These are phyloP conservation scores for Diadumene lineata DNA, from an alignment of 92 coral and sea anemone species.

Conservation along the genomic window DNA sequence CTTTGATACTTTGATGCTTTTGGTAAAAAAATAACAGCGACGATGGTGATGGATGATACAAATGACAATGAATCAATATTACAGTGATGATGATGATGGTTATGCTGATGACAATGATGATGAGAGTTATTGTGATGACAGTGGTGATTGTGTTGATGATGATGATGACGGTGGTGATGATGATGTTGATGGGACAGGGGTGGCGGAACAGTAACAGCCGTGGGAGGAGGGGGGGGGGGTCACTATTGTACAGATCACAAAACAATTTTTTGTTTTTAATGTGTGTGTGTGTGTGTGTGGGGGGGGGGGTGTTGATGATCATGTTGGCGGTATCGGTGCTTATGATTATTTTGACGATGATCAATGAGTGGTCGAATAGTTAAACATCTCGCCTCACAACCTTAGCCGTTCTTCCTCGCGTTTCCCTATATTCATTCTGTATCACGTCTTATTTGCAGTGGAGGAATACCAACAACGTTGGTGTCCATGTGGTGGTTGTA, in stretches of 20 bases:
- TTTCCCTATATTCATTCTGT: neutral
- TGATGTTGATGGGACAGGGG: neutral
- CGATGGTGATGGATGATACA: neutral
- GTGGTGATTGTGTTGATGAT: neutral
- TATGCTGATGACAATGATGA: neutral
- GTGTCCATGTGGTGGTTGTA: constrained; percentile 45
- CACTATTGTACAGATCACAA: no score
- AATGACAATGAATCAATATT: neutral
- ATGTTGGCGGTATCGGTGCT: no score
- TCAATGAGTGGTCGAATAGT: no score
- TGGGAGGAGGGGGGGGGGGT: no score
- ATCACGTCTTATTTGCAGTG: neutral
- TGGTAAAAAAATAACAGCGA: neutral
- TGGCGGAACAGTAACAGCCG: no score
- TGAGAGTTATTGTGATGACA: neutral
- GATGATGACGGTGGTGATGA: neutral
- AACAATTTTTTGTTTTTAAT: no score
- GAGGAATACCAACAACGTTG: constrained; percentile 34
- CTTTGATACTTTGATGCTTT: neutral
- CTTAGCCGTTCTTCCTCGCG: neutral
- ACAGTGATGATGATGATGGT: neutral
- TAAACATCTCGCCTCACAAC: no score
- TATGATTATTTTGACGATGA: no score
- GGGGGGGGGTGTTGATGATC: no score
- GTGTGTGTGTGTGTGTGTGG: no score